These are phyloP conservation scores for Amniataba percoides DNA, from an alignment of 2,797 vertebrate genomes.

Conservation along the genomic window DNA sequence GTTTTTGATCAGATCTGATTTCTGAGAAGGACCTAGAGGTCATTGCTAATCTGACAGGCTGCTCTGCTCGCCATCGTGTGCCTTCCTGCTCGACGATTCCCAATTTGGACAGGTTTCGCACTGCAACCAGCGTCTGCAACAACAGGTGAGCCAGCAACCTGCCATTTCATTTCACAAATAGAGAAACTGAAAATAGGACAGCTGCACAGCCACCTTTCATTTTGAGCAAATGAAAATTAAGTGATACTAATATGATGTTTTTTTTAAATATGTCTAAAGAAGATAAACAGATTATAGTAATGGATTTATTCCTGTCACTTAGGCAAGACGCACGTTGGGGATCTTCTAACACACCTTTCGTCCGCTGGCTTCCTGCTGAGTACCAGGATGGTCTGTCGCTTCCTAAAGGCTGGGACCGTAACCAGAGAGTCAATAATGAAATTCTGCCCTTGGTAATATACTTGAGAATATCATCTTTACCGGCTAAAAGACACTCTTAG, in stretches of 20 bases:
- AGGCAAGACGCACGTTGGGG: slow-evolving; percentile 79
- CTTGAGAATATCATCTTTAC: slow-evolving; percentile 2
- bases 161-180: background rate
- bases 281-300: background rate
- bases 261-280: background rate
- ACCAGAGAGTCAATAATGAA: slow-evolving; percentile 65
- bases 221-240: too few relatives aligned
- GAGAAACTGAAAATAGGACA: background rate
- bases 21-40: slow-evolving; percentile 75
- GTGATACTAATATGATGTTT: too few relatives aligned
- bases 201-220: background rate
- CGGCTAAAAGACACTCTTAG: background rate
- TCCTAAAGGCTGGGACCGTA: slow-evolving; percentile 84
- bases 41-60: slow-evolving; percentile 85
- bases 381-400: slow-evolving; percentile 87
- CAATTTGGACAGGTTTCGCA: slow-evolving; percentile 78
- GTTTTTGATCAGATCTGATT: slow-evolving; percentile 82
- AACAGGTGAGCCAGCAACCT: slow-evolving; percentile 83
- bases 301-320: background rate
- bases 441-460: slow-evolving; percentile 86
- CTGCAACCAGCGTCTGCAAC: slow-evolving; percentile 87
- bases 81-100: slow-evolving; percentile 59
- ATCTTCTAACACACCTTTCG: slow-evolving; percentile 83
- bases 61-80: slow-evolving; percentile 72
- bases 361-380: slow-evolving; percentile 86